These are phyloP conservation scores for Thera obeliscata DNA, from an alignment of 2,888 invertebrate species.

Conservation along the genomic window DNA sequence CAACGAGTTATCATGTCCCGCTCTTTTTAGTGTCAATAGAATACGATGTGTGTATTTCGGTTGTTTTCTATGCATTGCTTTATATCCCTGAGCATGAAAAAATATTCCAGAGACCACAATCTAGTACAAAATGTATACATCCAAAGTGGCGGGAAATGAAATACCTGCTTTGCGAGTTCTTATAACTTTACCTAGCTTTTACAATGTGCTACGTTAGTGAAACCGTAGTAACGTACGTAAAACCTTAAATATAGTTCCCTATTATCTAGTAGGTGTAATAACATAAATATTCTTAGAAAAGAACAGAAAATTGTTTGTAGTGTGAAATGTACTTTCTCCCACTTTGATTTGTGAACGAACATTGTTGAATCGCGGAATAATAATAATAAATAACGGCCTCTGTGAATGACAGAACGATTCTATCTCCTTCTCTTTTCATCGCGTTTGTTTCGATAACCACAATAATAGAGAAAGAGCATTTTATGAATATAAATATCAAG, in stretches of 20 bases:
- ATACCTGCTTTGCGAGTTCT: not conserved
- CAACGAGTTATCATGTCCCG: slow-evolving; percentile 74
- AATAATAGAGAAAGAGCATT: slow-evolving; percentile 10
- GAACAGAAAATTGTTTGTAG: not conserved
- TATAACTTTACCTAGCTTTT: not conserved
- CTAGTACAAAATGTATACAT: slow-evolving; percentile 24
- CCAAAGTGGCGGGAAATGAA: slow-evolving; percentile 72
- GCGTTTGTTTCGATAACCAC: not conserved
- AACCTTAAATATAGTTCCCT: not conserved
- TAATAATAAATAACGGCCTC: slow-evolving; percentile 25
- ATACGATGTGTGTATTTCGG: slow-evolving; percentile 4
- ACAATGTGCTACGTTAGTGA: not conserved
- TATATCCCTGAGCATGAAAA: not conserved
- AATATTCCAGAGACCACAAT: not conserved
- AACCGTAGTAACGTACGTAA: not conserved
- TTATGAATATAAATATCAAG: slow-evolving; percentile 3
- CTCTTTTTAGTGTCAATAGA: slow-evolving; percentile 79
- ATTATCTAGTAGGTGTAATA: not conserved
- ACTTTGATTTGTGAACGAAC: slow-evolving; percentile 2
- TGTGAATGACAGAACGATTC: slow-evolving; percentile 43
- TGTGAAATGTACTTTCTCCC: slow-evolving; percentile 14
- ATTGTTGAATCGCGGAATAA: slow-evolving; percentile 2
- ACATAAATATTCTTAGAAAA: not conserved
- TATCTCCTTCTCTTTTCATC: slow-evolving; percentile 52
- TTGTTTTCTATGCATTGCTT: not conserved